Conservation (phyloP, 2,113 vertebrate genomes). For the Gorsachius goisagi region DNA sequence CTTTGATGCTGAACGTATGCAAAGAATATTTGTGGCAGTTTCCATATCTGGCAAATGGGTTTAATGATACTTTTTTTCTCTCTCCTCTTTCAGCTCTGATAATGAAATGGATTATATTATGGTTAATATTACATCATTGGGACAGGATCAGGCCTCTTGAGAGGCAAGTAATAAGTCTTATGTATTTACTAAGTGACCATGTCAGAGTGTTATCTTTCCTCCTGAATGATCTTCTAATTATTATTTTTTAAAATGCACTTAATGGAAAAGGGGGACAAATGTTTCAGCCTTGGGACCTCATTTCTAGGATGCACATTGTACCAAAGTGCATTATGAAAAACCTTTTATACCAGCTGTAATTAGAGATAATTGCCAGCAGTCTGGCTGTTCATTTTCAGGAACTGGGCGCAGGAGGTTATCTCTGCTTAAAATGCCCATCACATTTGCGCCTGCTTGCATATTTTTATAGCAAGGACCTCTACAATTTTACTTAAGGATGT, state of each 20-base stretch:
- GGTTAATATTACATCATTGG: neutral
- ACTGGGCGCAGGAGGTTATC: neutral
- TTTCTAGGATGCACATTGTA: neutral
- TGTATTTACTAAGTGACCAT: neutral
- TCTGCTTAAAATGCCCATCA: conserved; percentile 1
- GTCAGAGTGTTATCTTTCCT: neutral
- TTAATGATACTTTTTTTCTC: neutral
- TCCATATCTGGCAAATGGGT: neutral
- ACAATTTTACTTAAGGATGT: neutral
- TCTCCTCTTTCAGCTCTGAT: neutral
- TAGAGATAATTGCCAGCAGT: conserved; percentile 47
- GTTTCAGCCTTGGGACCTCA: neutral
- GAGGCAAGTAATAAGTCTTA: neutral
- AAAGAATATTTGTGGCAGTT: neutral
- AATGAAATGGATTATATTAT: neutral
- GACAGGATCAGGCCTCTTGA: neutral
- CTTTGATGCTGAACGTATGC: neutral
- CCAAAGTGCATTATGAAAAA: neutral
- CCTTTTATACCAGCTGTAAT: conserved; percentile 22
- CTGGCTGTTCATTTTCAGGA: conserved; percentile 26
- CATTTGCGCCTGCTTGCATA: neutral
- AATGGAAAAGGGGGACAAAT: neutral
- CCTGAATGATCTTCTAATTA: neutral
- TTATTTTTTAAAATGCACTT: neutral
- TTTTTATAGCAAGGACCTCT: neutral